Evolutionary conservation across 1,140 invertebrate species (phyloP).

Genomic region (Cecropterus lyciades): DNA sequence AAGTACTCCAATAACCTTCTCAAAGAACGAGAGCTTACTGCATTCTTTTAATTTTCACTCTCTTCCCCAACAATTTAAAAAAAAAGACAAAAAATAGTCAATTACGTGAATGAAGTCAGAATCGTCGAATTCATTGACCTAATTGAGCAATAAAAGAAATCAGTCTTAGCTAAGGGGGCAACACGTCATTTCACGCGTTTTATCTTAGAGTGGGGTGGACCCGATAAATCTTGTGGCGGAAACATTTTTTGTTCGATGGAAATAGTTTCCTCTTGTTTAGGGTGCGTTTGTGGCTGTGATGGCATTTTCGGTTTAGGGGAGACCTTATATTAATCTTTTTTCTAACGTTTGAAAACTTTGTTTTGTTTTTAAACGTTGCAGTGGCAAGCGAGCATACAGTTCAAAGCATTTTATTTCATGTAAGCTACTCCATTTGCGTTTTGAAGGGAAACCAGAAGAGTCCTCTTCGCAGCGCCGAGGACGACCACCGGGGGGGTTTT

Average conservation of each 20-base stretch:
- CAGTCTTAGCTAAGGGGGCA: conserved; percentile 47
- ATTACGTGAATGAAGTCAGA: background rate
- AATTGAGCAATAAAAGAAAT: conserved; percentile 71
- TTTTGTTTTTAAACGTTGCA: no score
- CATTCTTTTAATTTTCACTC: no score
- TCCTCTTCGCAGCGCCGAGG: no score
- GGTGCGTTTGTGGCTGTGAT: conserved; percentile 41
- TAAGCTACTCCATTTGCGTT: no score
- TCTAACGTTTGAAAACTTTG: background rate
- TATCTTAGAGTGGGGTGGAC: conserved; percentile 56
- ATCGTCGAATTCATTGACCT: conserved; percentile 50
- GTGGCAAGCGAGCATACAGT: no score
- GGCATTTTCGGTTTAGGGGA: conserved; percentile 28
- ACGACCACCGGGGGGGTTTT: no score
- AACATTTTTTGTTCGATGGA: conserved; percentile 77
- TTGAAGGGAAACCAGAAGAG: no score
- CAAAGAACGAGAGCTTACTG: no score
- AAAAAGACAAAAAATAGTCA: no score
- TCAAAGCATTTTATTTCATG: no score
- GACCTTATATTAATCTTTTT: conserved; percentile 23
- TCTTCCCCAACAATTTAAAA: no score
- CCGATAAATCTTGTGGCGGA: conserved; percentile 77
- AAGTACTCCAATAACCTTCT: no score
- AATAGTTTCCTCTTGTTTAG: conserved; percentile 80
- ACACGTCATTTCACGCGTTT: conserved; percentile 81